Conservation (phyloP, 2,797 vertebrate species). For the Setipinna tenuifilis region DNA sequence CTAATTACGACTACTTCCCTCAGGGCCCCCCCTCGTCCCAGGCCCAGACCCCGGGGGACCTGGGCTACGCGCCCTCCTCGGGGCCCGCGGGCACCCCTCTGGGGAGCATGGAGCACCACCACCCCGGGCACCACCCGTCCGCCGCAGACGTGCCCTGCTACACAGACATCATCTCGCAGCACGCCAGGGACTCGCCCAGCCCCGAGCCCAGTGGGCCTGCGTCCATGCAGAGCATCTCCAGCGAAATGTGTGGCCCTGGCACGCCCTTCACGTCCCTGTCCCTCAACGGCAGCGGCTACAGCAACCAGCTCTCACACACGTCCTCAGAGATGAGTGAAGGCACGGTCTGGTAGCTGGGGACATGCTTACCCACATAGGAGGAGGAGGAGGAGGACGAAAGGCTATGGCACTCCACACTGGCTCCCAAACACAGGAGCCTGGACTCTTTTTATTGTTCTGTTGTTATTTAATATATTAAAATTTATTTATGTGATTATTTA, state of each 20-base stretch:
- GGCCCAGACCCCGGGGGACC: constrained; percentile 92
- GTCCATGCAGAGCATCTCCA: constrained; percentile 88
- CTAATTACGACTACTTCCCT: constrained; percentile 94
- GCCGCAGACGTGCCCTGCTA: constrained; percentile 89
- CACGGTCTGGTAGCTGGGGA: constrained; percentile 87
- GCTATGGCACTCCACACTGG: constrained; percentile 16
- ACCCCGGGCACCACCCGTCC: constrained; percentile 82
- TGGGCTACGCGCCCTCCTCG: constrained; percentile 89
- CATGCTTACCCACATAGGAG: background rate
- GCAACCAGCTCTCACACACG: constrained; percentile 88
- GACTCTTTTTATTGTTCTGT: constrained; percentile 35
- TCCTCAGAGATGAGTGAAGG: constrained; percentile 94
- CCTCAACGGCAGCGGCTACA: constrained; percentile 86
- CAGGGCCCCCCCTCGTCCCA: constrained; percentile 89
- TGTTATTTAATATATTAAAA: constrained; percentile 41
- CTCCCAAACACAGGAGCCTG: constrained; percentile 29
- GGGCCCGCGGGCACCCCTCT: constrained; percentile 85
- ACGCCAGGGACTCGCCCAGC: constrained; percentile 87
- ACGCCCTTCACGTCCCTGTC: constrained; percentile 88
- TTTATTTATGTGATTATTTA: constrained; percentile 55
- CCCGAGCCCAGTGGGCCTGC: constrained; percentile 88
- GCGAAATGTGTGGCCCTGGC: constrained; percentile 90
- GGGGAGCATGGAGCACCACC: constrained; percentile 78
- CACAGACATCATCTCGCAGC: constrained; percentile 89
- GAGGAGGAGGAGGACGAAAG: background rate